These are phyloP conservation scores for Pholis gunnellus DNA, from an alignment of 2,113 vertebrate genomes.

Conservation along the genomic window DNA sequence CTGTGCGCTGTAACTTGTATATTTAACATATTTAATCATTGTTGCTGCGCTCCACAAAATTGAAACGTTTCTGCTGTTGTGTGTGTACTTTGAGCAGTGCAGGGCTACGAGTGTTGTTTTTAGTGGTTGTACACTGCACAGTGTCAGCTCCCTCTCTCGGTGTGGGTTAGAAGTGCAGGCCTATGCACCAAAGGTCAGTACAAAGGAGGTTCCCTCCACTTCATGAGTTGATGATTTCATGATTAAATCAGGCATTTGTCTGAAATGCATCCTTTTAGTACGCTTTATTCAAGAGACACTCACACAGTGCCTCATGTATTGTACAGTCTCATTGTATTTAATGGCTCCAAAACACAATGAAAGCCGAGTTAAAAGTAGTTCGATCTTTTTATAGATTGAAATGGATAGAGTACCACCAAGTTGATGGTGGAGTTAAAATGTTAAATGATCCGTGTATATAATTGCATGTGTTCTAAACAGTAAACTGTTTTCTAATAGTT, in stretches of 20 bases:
- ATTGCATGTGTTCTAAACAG: neutral
- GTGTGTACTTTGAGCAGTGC: constrained; percentile 36
- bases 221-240: neutral
- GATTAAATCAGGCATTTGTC: neutral
- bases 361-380: neutral
- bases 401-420: neutral
- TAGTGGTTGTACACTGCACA: neutral
- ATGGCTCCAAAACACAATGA: neutral
- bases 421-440: neutral
- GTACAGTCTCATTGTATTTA: neutral
- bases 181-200: neutral
- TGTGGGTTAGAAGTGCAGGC: constrained; percentile 44
- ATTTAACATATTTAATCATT: constrained; percentile 74
- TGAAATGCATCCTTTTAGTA: neutral
- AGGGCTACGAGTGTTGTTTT: constrained; percentile 33
- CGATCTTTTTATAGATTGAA: too few species aligned
- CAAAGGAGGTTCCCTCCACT: neutral
- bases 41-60: constrained; percentile 57
- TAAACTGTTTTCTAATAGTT: neutral
- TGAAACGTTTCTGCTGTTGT: constrained; percentile 49
- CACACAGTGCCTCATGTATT: neutral
- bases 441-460: neutral
- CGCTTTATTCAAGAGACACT: neutral
- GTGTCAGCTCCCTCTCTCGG: constrained; percentile 63
- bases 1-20: constrained; percentile 61